Evolutionary conservation across 2,888 invertebrate species (phyloP).

Genomic region (Watsonalla cultraria): DNA sequence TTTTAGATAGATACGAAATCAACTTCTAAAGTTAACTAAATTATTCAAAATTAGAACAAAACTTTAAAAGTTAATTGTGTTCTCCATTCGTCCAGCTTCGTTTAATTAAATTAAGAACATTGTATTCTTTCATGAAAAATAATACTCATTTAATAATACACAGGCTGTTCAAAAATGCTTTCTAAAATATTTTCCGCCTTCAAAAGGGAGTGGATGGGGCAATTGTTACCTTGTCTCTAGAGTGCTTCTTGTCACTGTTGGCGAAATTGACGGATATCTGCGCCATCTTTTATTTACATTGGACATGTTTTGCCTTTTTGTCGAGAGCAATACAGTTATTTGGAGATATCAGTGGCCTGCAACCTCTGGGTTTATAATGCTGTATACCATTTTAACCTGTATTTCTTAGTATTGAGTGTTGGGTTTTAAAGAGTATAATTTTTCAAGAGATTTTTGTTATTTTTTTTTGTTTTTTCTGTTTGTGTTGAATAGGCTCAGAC

Average conservation of each 20-base stretch:
- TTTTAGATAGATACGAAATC: too few species aligned
- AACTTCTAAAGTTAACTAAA: too few species aligned
- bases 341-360: not conserved
- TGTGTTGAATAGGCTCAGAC: too few species aligned
- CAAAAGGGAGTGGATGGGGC: not conserved
- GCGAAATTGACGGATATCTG: not conserved
- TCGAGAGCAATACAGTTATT: slow-evolving; percentile 4
- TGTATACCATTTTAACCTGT: not conserved
- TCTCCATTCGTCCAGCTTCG: too few species aligned
- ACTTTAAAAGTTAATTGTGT: too few species aligned
- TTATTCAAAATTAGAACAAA: too few species aligned
- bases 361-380: not conserved
- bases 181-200: not conserved
- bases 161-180: not conserved
- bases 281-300: slow-evolving; percentile 8
- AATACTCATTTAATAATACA: not conserved
- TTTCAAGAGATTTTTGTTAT: too few species aligned
- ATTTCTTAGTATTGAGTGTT: not conserved
- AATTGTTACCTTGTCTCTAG: not conserved
- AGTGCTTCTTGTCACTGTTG: not conserved
- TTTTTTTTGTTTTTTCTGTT: too few species aligned
- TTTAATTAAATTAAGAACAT: too few species aligned
- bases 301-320: slow-evolving; percentile 10
- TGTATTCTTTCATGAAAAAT: too few species aligned
- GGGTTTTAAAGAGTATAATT: too few species aligned